Conservation (phyloP, 2,113 vertebrate genomes). For the Anhinga anhinga region DNA sequence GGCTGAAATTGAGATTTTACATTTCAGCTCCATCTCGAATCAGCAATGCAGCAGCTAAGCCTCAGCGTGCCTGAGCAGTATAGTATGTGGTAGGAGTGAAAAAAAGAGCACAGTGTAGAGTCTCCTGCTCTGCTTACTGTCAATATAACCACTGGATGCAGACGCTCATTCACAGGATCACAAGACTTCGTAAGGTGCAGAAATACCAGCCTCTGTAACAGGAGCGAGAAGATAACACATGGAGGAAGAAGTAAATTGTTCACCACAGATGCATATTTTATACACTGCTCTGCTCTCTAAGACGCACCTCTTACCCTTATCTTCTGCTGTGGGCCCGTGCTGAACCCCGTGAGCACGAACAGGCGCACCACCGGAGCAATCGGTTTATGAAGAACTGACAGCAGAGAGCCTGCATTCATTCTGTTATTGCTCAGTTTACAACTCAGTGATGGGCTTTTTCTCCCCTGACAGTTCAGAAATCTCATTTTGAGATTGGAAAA, state of each 20-base stretch:
- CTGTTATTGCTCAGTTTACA: not conserved
- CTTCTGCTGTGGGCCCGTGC: not conserved
- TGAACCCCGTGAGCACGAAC: not conserved
- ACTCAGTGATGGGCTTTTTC: not conserved
- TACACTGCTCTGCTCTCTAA: not conserved
- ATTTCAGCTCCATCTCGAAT: not conserved
- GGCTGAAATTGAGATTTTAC: not conserved
- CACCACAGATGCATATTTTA: not conserved
- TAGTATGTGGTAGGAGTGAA: not conserved
- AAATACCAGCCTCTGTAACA: not conserved
- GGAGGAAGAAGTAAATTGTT: not conserved
- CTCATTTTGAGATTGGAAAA: not conserved
- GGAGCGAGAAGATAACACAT: not conserved
- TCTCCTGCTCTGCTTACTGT: not conserved
- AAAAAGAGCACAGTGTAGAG: not conserved
- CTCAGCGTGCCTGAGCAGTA: not conserved
- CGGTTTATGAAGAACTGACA: not conserved
- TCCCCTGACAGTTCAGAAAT: not conserved
- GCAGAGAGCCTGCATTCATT: not conserved
- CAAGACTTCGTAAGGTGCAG: fast-evolving
- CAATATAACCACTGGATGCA: not conserved
- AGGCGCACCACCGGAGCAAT: not conserved
- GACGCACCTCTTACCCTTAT: not conserved
- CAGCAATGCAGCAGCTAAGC: not conserved
- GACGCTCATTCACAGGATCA: not conserved